Conservation (phyloP, 2,888 invertebrate genomes). For the Archips crataeganus region DNA sequence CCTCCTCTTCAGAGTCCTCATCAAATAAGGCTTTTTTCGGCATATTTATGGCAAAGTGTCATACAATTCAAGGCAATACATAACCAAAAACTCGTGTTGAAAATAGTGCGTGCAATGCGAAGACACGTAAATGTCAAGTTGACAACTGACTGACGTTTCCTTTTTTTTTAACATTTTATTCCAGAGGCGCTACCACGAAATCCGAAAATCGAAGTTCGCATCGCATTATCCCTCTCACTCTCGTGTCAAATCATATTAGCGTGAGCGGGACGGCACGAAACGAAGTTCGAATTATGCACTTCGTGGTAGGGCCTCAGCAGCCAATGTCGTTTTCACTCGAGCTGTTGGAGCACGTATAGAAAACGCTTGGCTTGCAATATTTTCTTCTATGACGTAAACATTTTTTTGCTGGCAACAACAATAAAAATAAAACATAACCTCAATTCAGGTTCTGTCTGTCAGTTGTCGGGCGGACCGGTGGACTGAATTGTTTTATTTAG, state of each 20-base stretch:
- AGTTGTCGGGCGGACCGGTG: conserved; percentile 18
- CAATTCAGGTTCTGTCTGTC: background rate
- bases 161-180: background rate
- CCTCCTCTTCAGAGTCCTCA: conserved; percentile 84
- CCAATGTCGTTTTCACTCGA: background rate
- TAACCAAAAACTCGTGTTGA: conserved; percentile 28
- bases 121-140: conserved; percentile 15
- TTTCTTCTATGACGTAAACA: background rate
- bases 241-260: too few species aligned
- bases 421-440: conserved; percentile 51
- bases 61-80: conserved; percentile 19
- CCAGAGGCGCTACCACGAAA: too few species aligned
- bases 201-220: too few species aligned
- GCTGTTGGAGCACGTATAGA: background rate
- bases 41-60: conserved; percentile 52
- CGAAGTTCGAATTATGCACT: too few species aligned
- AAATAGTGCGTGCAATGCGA: conserved; percentile 13
- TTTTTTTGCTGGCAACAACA: conserved; percentile 45
- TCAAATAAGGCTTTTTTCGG: conserved; percentile 79
- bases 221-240: too few species aligned
- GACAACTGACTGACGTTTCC: conserved; percentile 27
- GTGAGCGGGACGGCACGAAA: too few species aligned
- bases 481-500: conserved; percentile 41
- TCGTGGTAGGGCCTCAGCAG: too few species aligned
- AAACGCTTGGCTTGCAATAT: background rate